phyloP scores from a whole-genome alignment of 2,113 vertebrate species.

The Neodontobutis hainanensis region DNA sequence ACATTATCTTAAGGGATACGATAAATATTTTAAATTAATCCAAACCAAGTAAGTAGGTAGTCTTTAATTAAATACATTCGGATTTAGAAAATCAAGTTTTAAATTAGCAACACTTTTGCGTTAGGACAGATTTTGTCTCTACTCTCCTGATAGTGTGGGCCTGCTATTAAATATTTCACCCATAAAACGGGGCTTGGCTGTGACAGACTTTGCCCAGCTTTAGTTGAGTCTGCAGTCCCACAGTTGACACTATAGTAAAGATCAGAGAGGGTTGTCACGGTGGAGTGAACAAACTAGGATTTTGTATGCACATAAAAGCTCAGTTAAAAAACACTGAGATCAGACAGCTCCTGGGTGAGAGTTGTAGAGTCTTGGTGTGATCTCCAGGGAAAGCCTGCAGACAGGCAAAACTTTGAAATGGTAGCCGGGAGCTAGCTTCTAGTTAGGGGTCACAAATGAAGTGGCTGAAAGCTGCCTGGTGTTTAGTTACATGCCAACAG shows the following conservation, averaged over 20 bases:
- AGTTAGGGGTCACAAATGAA: conserved; percentile 25
- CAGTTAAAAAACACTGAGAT: conserved; percentile 25
- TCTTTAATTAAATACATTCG: no score
- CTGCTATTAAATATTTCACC: conserved; percentile 21
- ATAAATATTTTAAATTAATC: no score
- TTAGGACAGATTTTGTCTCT: no score
- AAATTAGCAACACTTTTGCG: no score
- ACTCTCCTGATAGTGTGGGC: neutral
- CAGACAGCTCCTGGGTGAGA: conserved; percentile 59
- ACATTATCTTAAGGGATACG: no score
- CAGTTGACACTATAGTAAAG: conserved; percentile 26
- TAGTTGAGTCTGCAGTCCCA: conserved; percentile 16
- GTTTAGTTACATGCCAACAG: no score
- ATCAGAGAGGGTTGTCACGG: conserved; percentile 28
- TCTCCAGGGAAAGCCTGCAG: conserved; percentile 36
- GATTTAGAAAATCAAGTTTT: no score
- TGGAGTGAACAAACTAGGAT: conserved; percentile 20
- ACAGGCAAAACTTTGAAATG: conserved; percentile 52
- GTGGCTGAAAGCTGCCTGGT: conserved; percentile 11
- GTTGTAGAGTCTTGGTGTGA: conserved; percentile 67
- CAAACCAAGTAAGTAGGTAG: no score
- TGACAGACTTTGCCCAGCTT: conserved; percentile 10
- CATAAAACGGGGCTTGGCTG: conserved; percentile 14
- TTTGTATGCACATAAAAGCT: conserved; percentile 19
- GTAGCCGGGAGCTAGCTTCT: conserved; percentile 23